These are phyloP conservation scores for Limenitis camilla DNA, from an alignment of 2,888 invertebrate species.

Conservation along the genomic window DNA sequence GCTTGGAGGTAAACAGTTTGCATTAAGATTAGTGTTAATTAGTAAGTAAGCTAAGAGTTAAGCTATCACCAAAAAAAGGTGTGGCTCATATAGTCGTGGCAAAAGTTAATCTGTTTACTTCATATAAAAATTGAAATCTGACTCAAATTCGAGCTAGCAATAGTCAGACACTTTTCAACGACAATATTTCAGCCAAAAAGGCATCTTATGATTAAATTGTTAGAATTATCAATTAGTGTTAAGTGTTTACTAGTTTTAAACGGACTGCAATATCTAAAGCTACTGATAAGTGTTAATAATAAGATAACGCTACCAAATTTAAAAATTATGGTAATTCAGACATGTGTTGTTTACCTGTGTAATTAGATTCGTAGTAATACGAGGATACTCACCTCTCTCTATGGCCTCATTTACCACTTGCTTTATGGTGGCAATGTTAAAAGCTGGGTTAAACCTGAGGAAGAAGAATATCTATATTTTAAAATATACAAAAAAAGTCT, in stretches of 20 bases:
- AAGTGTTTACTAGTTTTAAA: neutral
- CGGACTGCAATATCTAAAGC: neutral
- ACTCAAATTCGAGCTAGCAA: no score
- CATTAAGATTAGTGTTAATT: neutral
- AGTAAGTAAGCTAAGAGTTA: neutral
- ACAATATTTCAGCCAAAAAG: no score
- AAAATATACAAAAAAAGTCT: no score
- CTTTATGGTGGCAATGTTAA: constrained; percentile 94
- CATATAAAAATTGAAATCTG: no score
- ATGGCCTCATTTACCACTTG: constrained; percentile 96
- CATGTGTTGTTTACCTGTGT: constrained; percentile 18
- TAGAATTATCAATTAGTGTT: no score
- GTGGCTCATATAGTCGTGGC: neutral
- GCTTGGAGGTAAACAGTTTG: neutral
- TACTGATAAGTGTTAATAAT: neutral
- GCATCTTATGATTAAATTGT: no score
- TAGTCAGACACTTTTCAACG: no score
- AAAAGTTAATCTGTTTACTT: no score
- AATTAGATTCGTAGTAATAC: constrained; percentile 6
- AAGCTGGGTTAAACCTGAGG: constrained; percentile 91
- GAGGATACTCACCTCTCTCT: constrained; percentile 83
- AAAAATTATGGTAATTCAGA: constrained; percentile 1
- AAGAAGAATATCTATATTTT: constrained; percentile 35
- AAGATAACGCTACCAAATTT: neutral
- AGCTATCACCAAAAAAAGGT: neutral